phyloP scores from a whole-genome alignment of 92 coral and sea anemone genomes.

The Ricordea florida region DNA sequence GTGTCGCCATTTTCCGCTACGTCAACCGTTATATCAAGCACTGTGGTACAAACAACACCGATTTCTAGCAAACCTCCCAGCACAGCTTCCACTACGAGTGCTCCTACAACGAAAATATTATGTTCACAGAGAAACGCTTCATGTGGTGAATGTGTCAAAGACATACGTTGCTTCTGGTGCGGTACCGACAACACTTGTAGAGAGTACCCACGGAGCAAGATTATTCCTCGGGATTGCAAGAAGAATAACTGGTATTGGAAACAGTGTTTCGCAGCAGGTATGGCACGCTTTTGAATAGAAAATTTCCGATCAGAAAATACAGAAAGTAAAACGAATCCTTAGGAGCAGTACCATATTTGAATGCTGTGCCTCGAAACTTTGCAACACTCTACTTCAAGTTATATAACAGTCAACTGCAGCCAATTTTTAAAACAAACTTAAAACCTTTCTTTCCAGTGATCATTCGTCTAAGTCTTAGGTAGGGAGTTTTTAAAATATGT shows the following conservation, averaged over 20 bases:
- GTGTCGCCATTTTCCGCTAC: no score
- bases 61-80: neutral
- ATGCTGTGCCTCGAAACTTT: no score
- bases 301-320: no score
- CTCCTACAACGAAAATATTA: constrained; percentile 41
- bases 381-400: neutral
- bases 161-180: constrained; percentile 82
- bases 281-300: no score
- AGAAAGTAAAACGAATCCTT: no score
- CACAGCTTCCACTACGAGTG: constrained; percentile 30
- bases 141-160: constrained; percentile 74
- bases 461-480: no score
- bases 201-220: constrained; percentile 43
- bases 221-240: constrained; percentile 75
- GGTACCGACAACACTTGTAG: constrained; percentile 63
- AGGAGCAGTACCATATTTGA: no score
- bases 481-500: no score
- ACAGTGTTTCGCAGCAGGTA: constrained; percentile 88
- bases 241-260: constrained; percentile 93
- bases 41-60: neutral
- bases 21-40: no score
- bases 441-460: no score
- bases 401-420: no score
- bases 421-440: no score
- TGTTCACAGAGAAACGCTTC: constrained; percentile 68